Conservation (phyloP, 2,797 vertebrate species). For the Pelobates cultripes region DNA sequence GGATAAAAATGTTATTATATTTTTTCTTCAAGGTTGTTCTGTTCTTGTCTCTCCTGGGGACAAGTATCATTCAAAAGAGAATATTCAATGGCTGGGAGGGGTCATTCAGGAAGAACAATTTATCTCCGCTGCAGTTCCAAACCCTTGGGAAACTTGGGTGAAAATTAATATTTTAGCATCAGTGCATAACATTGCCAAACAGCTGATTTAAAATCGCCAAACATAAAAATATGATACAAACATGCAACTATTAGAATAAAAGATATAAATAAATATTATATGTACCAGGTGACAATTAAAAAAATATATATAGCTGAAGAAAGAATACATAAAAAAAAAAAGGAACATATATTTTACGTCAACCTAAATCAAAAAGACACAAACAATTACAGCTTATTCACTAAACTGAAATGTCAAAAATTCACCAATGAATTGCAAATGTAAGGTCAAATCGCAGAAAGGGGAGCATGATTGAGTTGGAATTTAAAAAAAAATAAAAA, state of each 20-base stretch:
- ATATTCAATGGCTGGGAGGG: slow-evolving; percentile 2
- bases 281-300: too few relatives aligned
- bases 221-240: not conserved
- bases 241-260: not conserved
- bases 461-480: too few relatives aligned
- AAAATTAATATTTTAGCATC: not conserved
- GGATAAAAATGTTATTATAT: slow-evolving; percentile 14
- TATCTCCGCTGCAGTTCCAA: slow-evolving; percentile 14
- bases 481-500: too few relatives aligned
- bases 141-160: not conserved
- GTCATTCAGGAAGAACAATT: slow-evolving; percentile 16
- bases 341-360: too few relatives aligned
- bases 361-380: too few relatives aligned
- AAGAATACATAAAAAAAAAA: too few relatives aligned
- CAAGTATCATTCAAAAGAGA: slow-evolving; percentile 11
- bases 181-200: not conserved
- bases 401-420: too few relatives aligned
- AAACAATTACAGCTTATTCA: too few relatives aligned
- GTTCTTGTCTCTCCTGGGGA: slow-evolving; percentile 12
- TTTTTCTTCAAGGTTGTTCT: slow-evolving; percentile 36
- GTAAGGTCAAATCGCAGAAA: too few relatives aligned
- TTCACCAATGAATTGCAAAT: too few relatives aligned
- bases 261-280: too few relatives aligned
- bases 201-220: not conserved
- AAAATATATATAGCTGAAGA: too few relatives aligned